Base-by-base conservation (phyloP, 2,888 invertebrate species). In the Bursaphelenchus okinawaensis region DNA sequence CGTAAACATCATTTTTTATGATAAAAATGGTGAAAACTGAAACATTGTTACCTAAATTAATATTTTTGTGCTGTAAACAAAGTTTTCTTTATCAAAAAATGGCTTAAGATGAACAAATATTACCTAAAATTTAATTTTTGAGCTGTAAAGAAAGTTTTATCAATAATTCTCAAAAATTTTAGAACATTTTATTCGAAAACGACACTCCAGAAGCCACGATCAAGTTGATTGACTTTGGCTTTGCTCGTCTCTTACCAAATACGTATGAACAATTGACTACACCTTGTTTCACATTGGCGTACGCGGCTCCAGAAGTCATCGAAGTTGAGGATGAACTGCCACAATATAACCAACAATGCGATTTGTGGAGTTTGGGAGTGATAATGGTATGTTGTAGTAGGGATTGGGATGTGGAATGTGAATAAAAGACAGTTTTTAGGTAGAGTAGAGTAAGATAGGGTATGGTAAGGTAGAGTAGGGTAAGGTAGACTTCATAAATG, bases 201-300 rank as follows among this genome's bases (percentile, higher is more conserved):
- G 83, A 84, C 50, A 84, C 83, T 65, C 87, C 86, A 68, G 83
- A 87, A 69, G 87, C 88, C 16, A 86, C 87, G 73, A 88, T 95
- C 22, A 93, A 93, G 83, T 88, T 96, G 51, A 91, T 95, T 0
- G 96, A 96, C 85, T 96, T 96, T 84, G 95, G 96, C 9, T 94
- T 94, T 85, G 93, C 95, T 19, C 87, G 91, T n/a, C 85, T 88
- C 71, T 88, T 89, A 78, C 88, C 81, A 7, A 72, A 68, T 24
- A 56, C 72, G 9, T 69, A 73, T 55, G 76, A 75, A 51, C 71
- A 73, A 65, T 74, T 79, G 63, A 88, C 87, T 84, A 92, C 93
- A 0, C 94, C 95, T 0, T 94, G 95, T 83, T 96, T 91, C 83
- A 94, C 95, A 63, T 84, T 93, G 55, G 90, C 90, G 77, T 96